phyloP scores from a whole-genome alignment of 1,140 invertebrate genomes.

The Tribolium madens region DNA sequence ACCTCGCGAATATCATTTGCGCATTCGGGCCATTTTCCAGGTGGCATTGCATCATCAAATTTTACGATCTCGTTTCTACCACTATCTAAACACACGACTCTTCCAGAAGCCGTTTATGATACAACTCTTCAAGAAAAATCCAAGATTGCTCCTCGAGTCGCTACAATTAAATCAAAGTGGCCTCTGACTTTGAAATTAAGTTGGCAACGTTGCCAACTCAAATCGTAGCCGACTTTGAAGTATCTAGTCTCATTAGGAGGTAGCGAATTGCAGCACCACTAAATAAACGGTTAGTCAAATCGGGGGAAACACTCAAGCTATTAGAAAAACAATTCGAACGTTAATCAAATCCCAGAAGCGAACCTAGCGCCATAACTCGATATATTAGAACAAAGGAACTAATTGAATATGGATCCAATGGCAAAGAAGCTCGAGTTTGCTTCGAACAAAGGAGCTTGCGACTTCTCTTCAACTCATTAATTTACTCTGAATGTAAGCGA shows the following conservation, averaged over 20 bases:
- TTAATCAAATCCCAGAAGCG: slow-evolving; percentile 41
- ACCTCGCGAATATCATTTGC: not conserved
- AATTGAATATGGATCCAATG: slow-evolving; percentile 49
- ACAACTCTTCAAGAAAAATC: not conserved
- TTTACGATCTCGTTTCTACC: slow-evolving; percentile 56
- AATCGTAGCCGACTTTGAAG: too few species aligned
- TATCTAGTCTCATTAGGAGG: slow-evolving; percentile 20
- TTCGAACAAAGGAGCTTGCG: slow-evolving; percentile 44
- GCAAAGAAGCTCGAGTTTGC: slow-evolving; percentile 49
- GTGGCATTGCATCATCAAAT: slow-evolving; percentile 58
- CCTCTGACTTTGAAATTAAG: too few species aligned
- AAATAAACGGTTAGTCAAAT: slow-evolving; percentile 32
- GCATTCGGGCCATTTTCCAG: slow-evolving; percentile 50
- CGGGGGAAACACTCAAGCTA: slow-evolving; percentile 20
- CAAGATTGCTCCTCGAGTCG: not conserved
- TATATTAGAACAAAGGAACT: slow-evolving; percentile 47
- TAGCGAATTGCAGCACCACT: slow-evolving; percentile 15
- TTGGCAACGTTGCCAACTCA: too few species aligned
- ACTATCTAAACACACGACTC: slow-evolving; percentile 57
- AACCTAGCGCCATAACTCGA: slow-evolving; percentile 43
- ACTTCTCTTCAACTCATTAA: slow-evolving; percentile 52
- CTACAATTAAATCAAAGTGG: too few species aligned
- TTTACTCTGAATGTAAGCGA: slow-evolving; percentile 50
- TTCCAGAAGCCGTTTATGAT: not conserved
- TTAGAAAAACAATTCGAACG: slow-evolving; percentile 33